Evolutionary conservation across 2,113 vertebrate species (phyloP).

Genomic region (Fulica atra): DNA sequence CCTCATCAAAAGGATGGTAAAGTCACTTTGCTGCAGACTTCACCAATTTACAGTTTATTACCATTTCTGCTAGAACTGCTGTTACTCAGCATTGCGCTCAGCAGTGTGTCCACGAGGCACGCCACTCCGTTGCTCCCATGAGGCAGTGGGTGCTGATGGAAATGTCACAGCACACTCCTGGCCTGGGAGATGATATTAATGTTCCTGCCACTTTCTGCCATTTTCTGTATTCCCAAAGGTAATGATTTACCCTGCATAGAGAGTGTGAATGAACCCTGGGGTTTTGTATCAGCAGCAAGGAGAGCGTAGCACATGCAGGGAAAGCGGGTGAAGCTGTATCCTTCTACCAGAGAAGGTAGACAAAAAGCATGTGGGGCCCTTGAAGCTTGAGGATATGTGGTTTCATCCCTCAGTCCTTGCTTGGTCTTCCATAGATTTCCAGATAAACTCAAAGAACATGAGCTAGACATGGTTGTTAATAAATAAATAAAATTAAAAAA

Average conservation of each 20-base stretch:
- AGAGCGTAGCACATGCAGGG: fast-evolving
- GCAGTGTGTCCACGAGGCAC: neutral
- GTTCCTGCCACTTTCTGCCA: neutral
- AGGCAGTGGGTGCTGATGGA: fast-evolving
- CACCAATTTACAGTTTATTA: fast-evolving
- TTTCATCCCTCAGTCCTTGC: neutral
- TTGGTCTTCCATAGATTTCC: neutral
- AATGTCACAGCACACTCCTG: neutral
- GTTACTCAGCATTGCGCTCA: fast-evolving
- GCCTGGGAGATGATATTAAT: neutral
- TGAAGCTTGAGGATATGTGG: neutral
- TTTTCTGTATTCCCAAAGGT: neutral
- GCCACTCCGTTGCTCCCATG: fast-evolving
- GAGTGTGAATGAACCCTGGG: neutral
- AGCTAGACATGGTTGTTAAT: neutral
- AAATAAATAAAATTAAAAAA: neutral
- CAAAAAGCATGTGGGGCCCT: fast-evolving
- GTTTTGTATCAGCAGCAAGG: neutral
- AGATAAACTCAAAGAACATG: neutral
- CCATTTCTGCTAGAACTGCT: neutral
- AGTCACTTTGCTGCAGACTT: neutral
- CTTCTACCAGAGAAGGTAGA: neutral
- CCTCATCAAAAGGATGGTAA: neutral
- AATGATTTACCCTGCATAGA: neutral
- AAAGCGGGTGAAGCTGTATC: neutral